Base-by-base conservation (phyloP, 2,113 vertebrate genomes). In the Caranx ignobilis region DNA sequence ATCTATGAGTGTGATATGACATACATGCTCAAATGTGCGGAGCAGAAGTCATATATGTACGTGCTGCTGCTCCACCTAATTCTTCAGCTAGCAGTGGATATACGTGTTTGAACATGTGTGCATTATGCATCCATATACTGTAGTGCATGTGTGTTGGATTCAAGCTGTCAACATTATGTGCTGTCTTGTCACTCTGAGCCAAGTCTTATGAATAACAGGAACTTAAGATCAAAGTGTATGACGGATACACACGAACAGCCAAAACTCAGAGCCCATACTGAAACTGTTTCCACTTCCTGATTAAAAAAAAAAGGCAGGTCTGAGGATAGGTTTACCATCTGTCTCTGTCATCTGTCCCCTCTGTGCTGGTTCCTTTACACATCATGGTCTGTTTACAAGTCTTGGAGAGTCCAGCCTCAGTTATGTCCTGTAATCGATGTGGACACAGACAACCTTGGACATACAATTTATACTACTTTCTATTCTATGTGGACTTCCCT, bases 191-290 rank as follows among this genome's bases (percentile, higher is more conserved):
- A 68, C 32, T 41, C 16, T 16, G 6, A 52, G 48, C 35, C 15
- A 60, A 71, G 52, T 47, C 31, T 68, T 26, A 43, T 34, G 31
- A 72, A 59, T 35, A 41, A 31, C 26, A 54, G 65, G 37, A 52
- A 65, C 71, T 50, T 71, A 2, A 37, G 34, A 88, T 82, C 71
- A 83, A 87, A 81, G 64, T 34, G 4, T 48, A 81, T 57, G 41
- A 62, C 77, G 63, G 21, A 39, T 45, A 16, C 21, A 18, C 35
- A 9, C 31, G 59, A 65, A 11, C 4, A 64, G 56, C 10, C 12
- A 43, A 31, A 68, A 26, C 48, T 69, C 11, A 26, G n/a, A 34
- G 18, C 26, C 50, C 2, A 57, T 19, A 31, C 11, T 60, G 57
- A 73, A 77, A 50, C 18, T 16, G 26, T 4, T 31, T 5, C n/a